phyloP scores from a whole-genome alignment of 2,797 vertebrate genomes.

The Dendrocincla tyrannina region DNA sequence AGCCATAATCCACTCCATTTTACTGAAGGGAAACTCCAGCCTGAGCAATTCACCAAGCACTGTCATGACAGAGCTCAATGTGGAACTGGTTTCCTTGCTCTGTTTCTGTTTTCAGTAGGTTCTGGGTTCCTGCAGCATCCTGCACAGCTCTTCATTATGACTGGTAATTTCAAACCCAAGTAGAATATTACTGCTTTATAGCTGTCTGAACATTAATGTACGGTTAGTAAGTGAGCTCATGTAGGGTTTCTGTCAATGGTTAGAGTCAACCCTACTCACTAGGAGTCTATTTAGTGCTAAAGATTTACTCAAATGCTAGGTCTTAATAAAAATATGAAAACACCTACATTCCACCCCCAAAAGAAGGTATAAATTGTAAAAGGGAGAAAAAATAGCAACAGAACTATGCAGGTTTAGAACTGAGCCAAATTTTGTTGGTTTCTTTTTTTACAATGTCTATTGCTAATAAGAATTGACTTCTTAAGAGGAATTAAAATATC shows the following conservation, averaged over 20 bases:
- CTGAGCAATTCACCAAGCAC: not conserved
- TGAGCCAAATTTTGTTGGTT: not conserved
- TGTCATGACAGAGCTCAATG: not conserved
- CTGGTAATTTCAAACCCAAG: not conserved
- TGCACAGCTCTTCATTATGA: not conserved
- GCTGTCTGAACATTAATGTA: not conserved
- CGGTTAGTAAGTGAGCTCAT: not conserved
- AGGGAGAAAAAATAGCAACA: not conserved
- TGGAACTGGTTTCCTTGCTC: not conserved
- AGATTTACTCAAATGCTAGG: not conserved
- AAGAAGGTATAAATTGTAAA: not conserved
- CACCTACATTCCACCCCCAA: not conserved
- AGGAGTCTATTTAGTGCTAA: not conserved
- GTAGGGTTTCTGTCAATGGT: not conserved
- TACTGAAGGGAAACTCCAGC: not conserved
- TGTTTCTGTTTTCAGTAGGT: not conserved
- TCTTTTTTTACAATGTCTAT: constrained; percentile 29
- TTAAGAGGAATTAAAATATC: constrained; percentile 72
- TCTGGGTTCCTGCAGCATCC: not conserved
- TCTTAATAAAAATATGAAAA: not conserved
- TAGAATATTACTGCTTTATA: not conserved
- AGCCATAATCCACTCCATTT: not conserved
- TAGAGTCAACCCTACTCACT: not conserved
- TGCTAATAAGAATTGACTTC: constrained; percentile 50
- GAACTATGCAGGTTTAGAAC: not conserved